phyloP scores from a whole-genome alignment of 2,888 invertebrate genomes.

The Helleia helle region DNA sequence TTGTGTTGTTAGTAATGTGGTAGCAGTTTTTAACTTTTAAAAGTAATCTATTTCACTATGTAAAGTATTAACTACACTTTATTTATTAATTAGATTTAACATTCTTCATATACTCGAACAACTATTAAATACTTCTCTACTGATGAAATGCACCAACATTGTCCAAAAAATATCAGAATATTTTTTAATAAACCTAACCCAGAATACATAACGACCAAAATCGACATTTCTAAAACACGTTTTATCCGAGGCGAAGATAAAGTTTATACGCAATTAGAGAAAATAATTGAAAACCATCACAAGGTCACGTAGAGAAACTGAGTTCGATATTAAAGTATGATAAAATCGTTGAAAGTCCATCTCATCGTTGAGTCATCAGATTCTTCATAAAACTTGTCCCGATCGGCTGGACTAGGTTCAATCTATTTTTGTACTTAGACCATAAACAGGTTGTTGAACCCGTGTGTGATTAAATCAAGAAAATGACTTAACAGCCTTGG shows the following conservation, averaged over 20 bases:
- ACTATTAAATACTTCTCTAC: no score
- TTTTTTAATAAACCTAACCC: no score
- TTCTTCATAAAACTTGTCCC: constrained; percentile 13
- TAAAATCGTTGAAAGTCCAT: constrained; percentile 8
- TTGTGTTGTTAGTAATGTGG: no score
- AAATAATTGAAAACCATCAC: not conserved
- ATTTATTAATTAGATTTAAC: no score
- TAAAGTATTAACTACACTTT: no score
- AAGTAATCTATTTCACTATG: no score
- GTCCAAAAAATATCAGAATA: no score
- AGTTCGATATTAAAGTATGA: not conserved
- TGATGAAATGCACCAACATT: no score
- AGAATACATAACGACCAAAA: no score
- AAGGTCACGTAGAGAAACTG: constrained; percentile 1
- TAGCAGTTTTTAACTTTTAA: no score
- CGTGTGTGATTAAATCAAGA: not conserved
- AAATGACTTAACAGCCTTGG: constrained; percentile 45
- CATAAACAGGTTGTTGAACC: constrained; percentile 24
- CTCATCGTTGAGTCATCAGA: constrained; percentile 15
- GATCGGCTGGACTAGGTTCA: constrained; percentile 17
- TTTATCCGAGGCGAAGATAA: not conserved
- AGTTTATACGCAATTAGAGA: not conserved
- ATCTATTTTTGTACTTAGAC: constrained; percentile 21
- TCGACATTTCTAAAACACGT: not conserved
- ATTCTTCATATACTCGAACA: no score